Conservation (phyloP, 2,888 invertebrate species). For the Panopea generosa region DNA sequence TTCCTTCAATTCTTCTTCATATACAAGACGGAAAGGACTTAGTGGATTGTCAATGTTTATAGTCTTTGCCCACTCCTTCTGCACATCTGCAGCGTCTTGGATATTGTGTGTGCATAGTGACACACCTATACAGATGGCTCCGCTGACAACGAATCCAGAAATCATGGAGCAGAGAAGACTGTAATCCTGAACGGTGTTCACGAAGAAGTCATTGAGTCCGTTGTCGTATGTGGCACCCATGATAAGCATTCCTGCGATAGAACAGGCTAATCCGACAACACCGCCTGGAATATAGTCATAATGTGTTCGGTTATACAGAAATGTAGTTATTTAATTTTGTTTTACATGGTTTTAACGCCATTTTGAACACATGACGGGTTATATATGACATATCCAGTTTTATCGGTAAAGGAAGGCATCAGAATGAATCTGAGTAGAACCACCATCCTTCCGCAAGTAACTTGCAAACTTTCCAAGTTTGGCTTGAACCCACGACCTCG, state of each 20-base stretch:
- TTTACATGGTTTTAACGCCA: too few species aligned
- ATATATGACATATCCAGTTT: too few species aligned
- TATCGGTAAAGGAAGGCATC: too few species aligned
- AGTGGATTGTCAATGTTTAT: constrained; percentile 77
- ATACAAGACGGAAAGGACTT: constrained; percentile 68
- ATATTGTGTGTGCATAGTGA: constrained; percentile 73
- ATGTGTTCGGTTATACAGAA: too few species aligned
- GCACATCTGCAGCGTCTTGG: constrained; percentile 48
- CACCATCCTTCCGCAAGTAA: too few species aligned
- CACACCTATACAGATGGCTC: constrained; percentile 68
- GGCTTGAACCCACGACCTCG: too few species aligned
- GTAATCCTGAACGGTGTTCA: constrained; percentile 71
- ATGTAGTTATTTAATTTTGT: too few species aligned
- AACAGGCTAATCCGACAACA: constrained; percentile 64
- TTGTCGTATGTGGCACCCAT: constrained; percentile 72
- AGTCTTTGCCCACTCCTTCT: constrained; percentile 73
- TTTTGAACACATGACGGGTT: too few species aligned
- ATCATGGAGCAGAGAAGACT: constrained; percentile 73
- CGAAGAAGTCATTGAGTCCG: constrained; percentile 71
- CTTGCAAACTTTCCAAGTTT: too few species aligned
- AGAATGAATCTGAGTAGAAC: too few species aligned
- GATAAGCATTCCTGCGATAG: constrained; percentile 66
- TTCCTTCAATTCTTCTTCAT: constrained; percentile 70
- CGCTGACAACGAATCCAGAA: constrained; percentile 65
- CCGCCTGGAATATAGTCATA: constrained; percentile 70